Conservation (phyloP, 2,888 invertebrate genomes). For the Xylocampa areola region DNA sequence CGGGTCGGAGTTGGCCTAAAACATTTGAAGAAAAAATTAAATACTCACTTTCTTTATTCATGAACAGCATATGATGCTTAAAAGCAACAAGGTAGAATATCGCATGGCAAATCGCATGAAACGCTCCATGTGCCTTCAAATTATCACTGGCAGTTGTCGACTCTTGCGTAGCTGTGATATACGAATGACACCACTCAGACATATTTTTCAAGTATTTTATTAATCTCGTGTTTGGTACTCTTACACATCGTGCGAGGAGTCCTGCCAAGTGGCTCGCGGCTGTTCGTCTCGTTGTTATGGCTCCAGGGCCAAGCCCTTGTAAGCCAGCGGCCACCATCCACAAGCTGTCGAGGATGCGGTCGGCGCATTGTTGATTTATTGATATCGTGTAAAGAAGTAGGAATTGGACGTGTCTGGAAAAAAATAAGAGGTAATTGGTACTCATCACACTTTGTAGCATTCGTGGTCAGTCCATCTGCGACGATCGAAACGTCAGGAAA, state of each 20-base stretch:
- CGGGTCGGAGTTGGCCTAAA: no score
- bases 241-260: slow-evolving; percentile 80
- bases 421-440: not conserved
- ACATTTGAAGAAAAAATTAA: not conserved
- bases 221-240: slow-evolving; percentile 80
- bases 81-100: slow-evolving; percentile 98
- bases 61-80: slow-evolving; percentile 95
- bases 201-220: slow-evolving; percentile 91
- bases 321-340: slow-evolving; percentile 83
- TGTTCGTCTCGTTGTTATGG: slow-evolving; percentile 78
- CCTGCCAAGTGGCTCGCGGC: slow-evolving; percentile 84
- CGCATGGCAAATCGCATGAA: slow-evolving; percentile 97
- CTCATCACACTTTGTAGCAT: no score
- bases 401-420: slow-evolving; percentile 84
- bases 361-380: slow-evolving; percentile 83
- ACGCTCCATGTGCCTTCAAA: slow-evolving; percentile 94
- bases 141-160: slow-evolving; percentile 73
- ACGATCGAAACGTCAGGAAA: no score
- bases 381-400: slow-evolving; percentile 86
- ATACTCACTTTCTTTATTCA: slow-evolving; percentile 93
- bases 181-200: slow-evolving; percentile 95
- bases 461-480: no score
- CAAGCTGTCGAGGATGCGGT: slow-evolving; percentile 76
- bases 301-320: slow-evolving; percentile 77
- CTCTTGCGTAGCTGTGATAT: slow-evolving; percentile 92